Base-by-base conservation (phyloP, 30 jellyfish, hydroid and myxozoan genomes). In the Aurelia sp. region DNA sequence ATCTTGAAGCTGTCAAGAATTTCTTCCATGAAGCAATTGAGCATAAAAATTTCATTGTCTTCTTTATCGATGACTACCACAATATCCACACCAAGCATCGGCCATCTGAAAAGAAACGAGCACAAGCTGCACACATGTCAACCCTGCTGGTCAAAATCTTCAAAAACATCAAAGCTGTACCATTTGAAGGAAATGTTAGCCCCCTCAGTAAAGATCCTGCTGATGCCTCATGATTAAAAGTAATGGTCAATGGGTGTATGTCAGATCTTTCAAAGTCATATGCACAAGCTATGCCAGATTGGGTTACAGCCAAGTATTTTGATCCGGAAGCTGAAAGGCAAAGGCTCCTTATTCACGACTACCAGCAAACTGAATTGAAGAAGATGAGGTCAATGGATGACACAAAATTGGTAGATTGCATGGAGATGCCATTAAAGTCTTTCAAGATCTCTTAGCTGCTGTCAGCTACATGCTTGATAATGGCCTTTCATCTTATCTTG, bases 401-500 rank as follows among this genome's bases (percentile, higher is more conserved):
- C 58, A 67, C 79, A 8, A 67, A 67, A 35, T 35, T 67, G 79
- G 79, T 67, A 13, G 79, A 30, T 47, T 21, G 79, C n/a, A 4
- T 67, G 51, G 79, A 67, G 79, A 67, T 67, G 13, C 44, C 24
- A 9, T 67, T 67, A 35, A 67, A 67, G 59, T 67, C 59, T 67
- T 67, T 67, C 15, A 67, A 67, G 79, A n/a, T 67, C 58, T 67
- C 38, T 50, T 67, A n/a, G 48, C 40, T 64, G 48, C 48, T 20
- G 75, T 64, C 72, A 74, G 18, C 15, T 52, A 80, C 68, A 63
- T 80, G 90, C 90, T 80, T 63, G 81, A 65, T 4, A 63, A 65
- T 80, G 90, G 90, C 72, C 69, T 80, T 31, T 80, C 81, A 73
- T 38, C 68, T 35, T 80, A 80, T 48, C 81, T 80, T 80, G 90